These are phyloP conservation scores for Berghia stephanieae DNA, from an alignment of 1,140 invertebrate genomes.

Conservation along the genomic window DNA sequence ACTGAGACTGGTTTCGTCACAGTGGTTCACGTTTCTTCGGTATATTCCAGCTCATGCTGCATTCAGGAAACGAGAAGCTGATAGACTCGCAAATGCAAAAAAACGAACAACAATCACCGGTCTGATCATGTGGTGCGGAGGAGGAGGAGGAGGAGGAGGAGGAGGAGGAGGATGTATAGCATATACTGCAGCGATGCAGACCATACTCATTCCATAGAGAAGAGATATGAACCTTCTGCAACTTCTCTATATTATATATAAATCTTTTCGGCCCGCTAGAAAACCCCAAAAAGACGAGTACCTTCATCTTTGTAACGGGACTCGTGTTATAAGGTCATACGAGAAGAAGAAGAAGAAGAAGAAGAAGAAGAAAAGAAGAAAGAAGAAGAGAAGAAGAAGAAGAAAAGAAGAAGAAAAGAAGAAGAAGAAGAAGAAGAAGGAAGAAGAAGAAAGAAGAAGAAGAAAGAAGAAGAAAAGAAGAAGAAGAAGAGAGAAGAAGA, in stretches of 20 bases:
- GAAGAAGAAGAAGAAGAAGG: constrained; percentile 20
- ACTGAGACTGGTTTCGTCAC: too few species aligned
- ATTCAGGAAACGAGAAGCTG: too few species aligned
- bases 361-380: constrained; percentile 10
- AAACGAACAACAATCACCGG: too few species aligned
- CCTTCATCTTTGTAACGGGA: too few species aligned
- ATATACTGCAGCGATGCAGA: not conserved
- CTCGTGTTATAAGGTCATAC: too few species aligned
- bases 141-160: too few species aligned
- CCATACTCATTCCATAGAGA: not conserved
- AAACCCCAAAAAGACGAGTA: not conserved
- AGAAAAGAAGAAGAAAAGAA: constrained; percentile 20
- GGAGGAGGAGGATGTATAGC: not conserved
- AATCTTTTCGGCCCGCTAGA: not conserved
- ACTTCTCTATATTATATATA: not conserved
- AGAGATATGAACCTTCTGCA: not conserved
- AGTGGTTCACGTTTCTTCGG: too few species aligned
- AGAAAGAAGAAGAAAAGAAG: constrained; percentile 7
- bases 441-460: constrained; percentile 20
- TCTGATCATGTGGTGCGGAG: too few species aligned
- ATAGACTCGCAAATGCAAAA: too few species aligned
- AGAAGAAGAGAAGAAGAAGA: constrained; percentile 21
- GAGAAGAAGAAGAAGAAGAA: not conserved
- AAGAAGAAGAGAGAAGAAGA: constrained; percentile 20
- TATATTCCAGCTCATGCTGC: too few species aligned